Conservation (phyloP, 2,888 invertebrate species). For the Brassicogethes aeneus region DNA sequence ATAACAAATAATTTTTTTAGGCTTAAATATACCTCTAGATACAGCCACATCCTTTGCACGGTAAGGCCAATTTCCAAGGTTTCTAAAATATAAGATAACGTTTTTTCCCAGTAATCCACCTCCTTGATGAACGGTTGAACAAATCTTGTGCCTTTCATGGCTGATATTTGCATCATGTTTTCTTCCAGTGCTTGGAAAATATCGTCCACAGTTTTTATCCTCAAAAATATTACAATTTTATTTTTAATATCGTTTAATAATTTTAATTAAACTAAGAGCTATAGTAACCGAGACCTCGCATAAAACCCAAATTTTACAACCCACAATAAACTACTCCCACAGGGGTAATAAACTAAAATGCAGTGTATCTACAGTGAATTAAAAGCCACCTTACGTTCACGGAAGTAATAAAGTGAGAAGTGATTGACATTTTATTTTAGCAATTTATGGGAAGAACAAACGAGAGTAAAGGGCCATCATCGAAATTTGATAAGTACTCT, state of each 20-base stretch:
- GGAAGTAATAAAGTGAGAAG: no score
- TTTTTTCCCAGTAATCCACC: slow-evolving; percentile 82
- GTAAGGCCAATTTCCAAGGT: slow-evolving; percentile 69
- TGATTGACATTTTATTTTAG: no score
- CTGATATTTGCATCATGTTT: slow-evolving; percentile 71
- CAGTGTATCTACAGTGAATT: no score
- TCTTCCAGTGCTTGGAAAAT: slow-evolving; percentile 74
- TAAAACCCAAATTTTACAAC: no score
- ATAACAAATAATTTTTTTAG: slow-evolving; percentile 1
- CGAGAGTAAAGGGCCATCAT: no score
- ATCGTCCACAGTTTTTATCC: slow-evolving; percentile 68
- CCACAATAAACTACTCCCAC: no score
- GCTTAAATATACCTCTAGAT: slow-evolving; percentile 72
- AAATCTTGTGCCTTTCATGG: slow-evolving; percentile 81
- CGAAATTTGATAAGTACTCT: no score
- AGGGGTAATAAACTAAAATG: no score
- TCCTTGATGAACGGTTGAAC: slow-evolving; percentile 78
- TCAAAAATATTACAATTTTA: no score
- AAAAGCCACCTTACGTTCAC: no score
- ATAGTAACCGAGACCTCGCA: not conserved
- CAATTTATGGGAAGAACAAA: no score
- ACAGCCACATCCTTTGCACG: slow-evolving; percentile 79
- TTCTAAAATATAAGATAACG: slow-evolving; percentile 72
- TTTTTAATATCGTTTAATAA: no score
- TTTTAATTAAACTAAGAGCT: not conserved